Conservation (phyloP, 2,888 invertebrate species). For the Melieria crassipennis region DNA sequence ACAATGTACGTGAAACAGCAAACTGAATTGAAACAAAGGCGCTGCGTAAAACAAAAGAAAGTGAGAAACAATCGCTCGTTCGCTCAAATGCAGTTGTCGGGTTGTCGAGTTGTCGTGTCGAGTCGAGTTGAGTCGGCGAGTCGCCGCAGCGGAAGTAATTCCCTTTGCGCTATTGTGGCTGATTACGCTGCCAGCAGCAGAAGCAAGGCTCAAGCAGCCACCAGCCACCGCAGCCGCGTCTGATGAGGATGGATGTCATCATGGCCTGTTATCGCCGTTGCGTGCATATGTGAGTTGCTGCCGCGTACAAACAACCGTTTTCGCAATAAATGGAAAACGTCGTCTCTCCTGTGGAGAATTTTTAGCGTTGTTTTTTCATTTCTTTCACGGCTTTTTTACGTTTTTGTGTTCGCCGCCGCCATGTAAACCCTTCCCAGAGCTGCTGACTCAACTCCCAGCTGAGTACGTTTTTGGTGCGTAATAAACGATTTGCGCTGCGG, state of each 20-base stretch:
- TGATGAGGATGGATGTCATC: conserved; percentile 29
- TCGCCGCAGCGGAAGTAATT: conserved; percentile 61
- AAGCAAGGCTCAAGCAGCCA: conserved; percentile 13
- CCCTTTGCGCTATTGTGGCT: conserved; percentile 60
- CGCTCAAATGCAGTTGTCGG: conserved; percentile 37
- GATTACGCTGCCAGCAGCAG: conserved; percentile 59
- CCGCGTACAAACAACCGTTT: too few species aligned
- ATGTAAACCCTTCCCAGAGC: not conserved
- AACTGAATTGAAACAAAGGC: conserved; percentile 41
- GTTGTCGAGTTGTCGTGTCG: conserved; percentile 30
- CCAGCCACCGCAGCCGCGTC: conserved; percentile 10
- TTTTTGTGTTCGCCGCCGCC: conserved; percentile 12
- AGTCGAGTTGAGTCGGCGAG: conserved; percentile 37
- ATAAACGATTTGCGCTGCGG: conserved; percentile 31
- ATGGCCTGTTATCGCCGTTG: conserved; percentile 15
- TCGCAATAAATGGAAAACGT: conserved; percentile 25
- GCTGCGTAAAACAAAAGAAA: conserved; percentile 57
- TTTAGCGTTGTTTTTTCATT: conserved; percentile 18
- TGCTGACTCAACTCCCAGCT: conserved; percentile 19
- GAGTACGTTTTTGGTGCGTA: conserved; percentile 38
- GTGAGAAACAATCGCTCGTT: conserved; percentile 52
- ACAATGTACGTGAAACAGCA: conserved; percentile 11
- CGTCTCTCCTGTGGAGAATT: conserved; percentile 39
- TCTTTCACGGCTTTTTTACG: conserved; percentile 9
- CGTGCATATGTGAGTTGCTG: not conserved